Base-by-base conservation (phyloP, 2,113 vertebrate genomes). In the Halichoeres trimaculatus region DNA sequence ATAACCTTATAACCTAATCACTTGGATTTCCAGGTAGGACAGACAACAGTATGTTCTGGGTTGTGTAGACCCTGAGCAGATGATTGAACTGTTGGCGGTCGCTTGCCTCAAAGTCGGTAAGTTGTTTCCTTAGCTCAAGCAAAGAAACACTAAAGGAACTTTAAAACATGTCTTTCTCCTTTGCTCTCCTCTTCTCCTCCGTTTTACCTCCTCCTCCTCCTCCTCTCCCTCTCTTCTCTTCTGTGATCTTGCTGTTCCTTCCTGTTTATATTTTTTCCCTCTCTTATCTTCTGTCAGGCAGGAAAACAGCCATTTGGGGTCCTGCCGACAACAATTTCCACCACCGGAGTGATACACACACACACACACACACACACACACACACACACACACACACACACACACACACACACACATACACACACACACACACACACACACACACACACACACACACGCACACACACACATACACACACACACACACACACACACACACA, bases 311-410 rank as follows among this genome's bases (percentile, higher is more conserved):
- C 86, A 89, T 92, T 92, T 92, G 87, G 81, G 83, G 76, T 87
- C 81, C 87, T 85, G 89, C 90, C 87, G 81, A 82, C 88, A 89
- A 66, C 81, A 89, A 91, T 92, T 91, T 91, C 75, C 84, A 85
- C 74, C 51, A 74, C 65, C 73, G 54, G 30, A 67, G 51, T 41
- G 10, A 62, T 41, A 60, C 63, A 70, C 23, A 59, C 24, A n/a
- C 62, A 35, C 60, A 51, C 41, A 67, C 80, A 24, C 38, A 26
- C 14, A 30, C 59, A 69, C 35, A 50, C 65, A 34, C 74, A 24
- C 62, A 71, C 63, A 69, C 58, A 63, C 58, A 54, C 45, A 23
- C 53, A 60, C 41, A 61, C 63, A 60, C 50, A 68, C 24, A 40
- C 71, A 58, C 51, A 74, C 61, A 80, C 63, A 72, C 56, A 74